phyloP scores from a whole-genome alignment of 2,888 invertebrate genomes.

The Tetheella fluctuosa region DNA sequence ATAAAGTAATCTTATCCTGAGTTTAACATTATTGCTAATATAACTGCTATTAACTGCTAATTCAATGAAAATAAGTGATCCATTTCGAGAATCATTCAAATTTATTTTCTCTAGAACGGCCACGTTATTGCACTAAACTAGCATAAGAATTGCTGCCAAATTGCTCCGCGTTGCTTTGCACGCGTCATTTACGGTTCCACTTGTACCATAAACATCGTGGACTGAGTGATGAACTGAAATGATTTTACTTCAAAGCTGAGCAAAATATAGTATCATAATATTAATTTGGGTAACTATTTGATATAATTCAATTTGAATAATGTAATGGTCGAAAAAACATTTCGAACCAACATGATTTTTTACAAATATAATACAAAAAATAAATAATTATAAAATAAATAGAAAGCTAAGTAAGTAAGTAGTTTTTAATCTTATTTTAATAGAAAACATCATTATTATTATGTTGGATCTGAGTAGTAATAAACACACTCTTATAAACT shows the following conservation, averaged over 20 bases:
- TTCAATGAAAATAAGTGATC: constrained; percentile 24
- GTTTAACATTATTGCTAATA: background rate
- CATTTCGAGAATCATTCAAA: constrained; percentile 44
- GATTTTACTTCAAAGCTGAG: background rate
- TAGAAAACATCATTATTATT: no score
- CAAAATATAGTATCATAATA: no score
- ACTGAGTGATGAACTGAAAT: constrained; percentile 14
- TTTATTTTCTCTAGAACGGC: constrained; percentile 57
- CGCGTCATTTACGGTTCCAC: constrained; percentile 74
- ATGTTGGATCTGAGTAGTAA: no score
- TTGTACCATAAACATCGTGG: constrained; percentile 24
- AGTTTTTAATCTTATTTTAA: no score
- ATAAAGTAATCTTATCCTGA: background rate
- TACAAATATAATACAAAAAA: no score
- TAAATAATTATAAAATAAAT: no score
- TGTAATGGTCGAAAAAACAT: no score
- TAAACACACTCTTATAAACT: no score
- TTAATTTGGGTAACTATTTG: no score
- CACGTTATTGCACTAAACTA: constrained; percentile 60
- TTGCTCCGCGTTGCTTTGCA: constrained; percentile 72
- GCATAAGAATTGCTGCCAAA: constrained; percentile 72
- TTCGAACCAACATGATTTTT: no score
- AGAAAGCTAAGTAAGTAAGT: no score
- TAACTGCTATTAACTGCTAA: background rate
- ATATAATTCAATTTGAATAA: no score